Percentiles rank a stretch among this genome's conserved stretches.
Evolutionary conservation across 1,140 invertebrate genomes (phyloP).

Genomic region (Leptinotarsa texana): DNA sequence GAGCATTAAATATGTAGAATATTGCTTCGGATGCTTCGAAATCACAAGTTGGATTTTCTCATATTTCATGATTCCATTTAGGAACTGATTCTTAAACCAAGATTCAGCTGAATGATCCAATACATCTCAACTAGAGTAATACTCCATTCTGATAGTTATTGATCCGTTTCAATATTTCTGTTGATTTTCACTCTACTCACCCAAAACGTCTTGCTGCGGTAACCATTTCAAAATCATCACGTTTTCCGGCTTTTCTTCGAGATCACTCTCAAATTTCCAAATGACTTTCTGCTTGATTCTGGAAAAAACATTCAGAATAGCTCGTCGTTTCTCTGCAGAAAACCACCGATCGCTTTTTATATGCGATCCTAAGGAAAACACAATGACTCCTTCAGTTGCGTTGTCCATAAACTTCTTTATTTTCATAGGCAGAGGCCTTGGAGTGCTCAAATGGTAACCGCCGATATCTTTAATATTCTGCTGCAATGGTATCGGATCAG

Average conservation of each 20-base stretch:
- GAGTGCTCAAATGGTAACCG: background rate
- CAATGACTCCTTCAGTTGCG: slow-evolving; percentile 53
- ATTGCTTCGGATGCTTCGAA: too few relatives aligned
- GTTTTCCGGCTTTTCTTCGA: slow-evolving; percentile 58
- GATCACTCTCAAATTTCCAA: slow-evolving; percentile 64
- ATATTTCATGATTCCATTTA: too few relatives aligned
- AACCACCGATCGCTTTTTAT: slow-evolving; percentile 56
- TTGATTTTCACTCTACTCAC: slow-evolving; percentile 44
- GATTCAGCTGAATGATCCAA: too few relatives aligned
- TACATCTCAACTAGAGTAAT: background rate
- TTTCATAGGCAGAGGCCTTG: background rate
- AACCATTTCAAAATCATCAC: slow-evolving; percentile 61
- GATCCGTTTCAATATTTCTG: too few relatives aligned
- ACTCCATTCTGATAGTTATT: too few relatives aligned
- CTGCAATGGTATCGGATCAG: background rate
- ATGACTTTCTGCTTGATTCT: slow-evolving; percentile 61
- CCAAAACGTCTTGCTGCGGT: slow-evolving; percentile 66
- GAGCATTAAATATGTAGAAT: too few relatives aligned
- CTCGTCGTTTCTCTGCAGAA: slow-evolving; percentile 51
- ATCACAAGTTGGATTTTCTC: too few relatives aligned
- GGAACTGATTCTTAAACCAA: background rate
- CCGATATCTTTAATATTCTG: slow-evolving; percentile 8
- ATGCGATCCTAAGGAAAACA: slow-evolving; percentile 60
- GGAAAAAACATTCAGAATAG: slow-evolving; percentile 57
- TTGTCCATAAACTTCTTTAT: slow-evolving; percentile 7